phyloP scores from a whole-genome alignment of 2,888 invertebrate species.

The Sericinus montela region DNA sequence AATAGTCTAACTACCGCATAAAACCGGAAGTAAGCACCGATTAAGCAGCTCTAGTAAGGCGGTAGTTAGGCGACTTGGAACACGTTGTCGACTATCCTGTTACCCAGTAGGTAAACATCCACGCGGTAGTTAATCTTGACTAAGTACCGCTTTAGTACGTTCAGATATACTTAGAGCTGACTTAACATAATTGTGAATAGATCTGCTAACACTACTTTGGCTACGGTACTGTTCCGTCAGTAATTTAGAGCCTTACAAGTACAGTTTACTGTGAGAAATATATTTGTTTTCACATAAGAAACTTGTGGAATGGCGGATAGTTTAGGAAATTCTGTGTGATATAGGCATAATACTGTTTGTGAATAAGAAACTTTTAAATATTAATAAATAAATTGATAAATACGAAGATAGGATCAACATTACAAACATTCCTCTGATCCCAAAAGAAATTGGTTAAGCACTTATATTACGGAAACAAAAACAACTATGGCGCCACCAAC shows the following conservation, averaged over 20 bases:
- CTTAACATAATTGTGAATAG: slow-evolving; percentile 1
- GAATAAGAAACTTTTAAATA: too few relatives aligned
- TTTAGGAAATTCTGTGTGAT: too few relatives aligned
- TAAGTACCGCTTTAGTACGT: slow-evolving; percentile 5
- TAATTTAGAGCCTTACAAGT: neutral
- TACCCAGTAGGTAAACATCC: slow-evolving; percentile 6
- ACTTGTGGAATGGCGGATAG: too few relatives aligned
- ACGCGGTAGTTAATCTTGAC: slow-evolving; percentile 9
- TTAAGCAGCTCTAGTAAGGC: neutral
- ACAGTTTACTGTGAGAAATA: too few relatives aligned
- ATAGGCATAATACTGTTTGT: too few relatives aligned
- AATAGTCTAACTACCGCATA: neutral
- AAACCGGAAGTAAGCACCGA: neutral
- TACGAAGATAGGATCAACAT: too few relatives aligned
- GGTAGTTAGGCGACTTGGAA: neutral
- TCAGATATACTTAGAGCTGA: slow-evolving; percentile 1
- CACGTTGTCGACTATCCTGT: neutral
- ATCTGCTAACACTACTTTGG: neutral
- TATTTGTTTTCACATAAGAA: too few relatives aligned
- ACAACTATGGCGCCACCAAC: too few relatives aligned
- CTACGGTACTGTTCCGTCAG: neutral
- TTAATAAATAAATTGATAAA: too few relatives aligned
- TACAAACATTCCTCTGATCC: too few relatives aligned
- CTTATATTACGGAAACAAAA: too few relatives aligned
- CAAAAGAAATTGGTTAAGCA: too few relatives aligned